Evolutionary conservation across 92 coral and sea anemone genomes (phyloP).

Genomic region (Phenganax stokvisi): DNA sequence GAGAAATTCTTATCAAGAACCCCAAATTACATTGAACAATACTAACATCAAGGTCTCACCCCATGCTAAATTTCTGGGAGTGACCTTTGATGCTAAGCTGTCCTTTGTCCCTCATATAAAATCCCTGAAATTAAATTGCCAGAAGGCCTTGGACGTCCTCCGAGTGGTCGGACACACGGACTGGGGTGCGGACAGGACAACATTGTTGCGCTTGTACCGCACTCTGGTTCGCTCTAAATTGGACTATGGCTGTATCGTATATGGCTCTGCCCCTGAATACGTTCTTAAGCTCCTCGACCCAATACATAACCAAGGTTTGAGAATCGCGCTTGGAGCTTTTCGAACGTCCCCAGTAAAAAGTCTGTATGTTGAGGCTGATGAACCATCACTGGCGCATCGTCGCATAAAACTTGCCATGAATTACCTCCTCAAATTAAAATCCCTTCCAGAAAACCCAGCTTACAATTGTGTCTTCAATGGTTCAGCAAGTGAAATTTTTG

Average conservation of each 20-base stretch:
- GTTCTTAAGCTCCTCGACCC: slow-evolving; percentile 9
- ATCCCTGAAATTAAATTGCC: neutral
- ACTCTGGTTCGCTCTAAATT: slow-evolving; percentile 21
- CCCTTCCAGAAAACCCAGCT: slow-evolving; percentile 9
- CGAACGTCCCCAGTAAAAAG: slow-evolving; percentile 27
- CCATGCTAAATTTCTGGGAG: slow-evolving; percentile 20
- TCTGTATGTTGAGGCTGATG: slow-evolving; percentile 8
- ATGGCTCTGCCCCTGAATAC: slow-evolving; percentile 22
- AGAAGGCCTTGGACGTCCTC: slow-evolving; percentile 21
- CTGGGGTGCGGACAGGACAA: slow-evolving; percentile 28
- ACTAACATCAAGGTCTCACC: neutral
- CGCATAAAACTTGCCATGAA: slow-evolving; percentile 16
- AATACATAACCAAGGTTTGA: neutral
- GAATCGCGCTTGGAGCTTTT: slow-evolving; percentile 24
- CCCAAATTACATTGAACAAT: slow-evolving; percentile 1
- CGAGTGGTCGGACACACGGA: neutral
- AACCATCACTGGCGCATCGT: neutral
- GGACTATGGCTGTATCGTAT: slow-evolving; percentile 13
- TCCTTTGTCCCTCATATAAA: slow-evolving; percentile 5
- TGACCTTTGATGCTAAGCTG: neutral
- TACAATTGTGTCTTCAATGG: slow-evolving; percentile 15
- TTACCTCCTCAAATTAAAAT: neutral
- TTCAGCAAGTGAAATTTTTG: slow-evolving; percentile 1
- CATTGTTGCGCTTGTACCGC: slow-evolving; percentile 21
- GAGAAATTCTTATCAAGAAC: slow-evolving; percentile 11